A percentile compares a stretch with the other conserved stretches of the same genome.
Evolutionary conservation across 2,888 invertebrate genomes (phyloP).

Genomic region (Epicampocera succincta): DNA sequence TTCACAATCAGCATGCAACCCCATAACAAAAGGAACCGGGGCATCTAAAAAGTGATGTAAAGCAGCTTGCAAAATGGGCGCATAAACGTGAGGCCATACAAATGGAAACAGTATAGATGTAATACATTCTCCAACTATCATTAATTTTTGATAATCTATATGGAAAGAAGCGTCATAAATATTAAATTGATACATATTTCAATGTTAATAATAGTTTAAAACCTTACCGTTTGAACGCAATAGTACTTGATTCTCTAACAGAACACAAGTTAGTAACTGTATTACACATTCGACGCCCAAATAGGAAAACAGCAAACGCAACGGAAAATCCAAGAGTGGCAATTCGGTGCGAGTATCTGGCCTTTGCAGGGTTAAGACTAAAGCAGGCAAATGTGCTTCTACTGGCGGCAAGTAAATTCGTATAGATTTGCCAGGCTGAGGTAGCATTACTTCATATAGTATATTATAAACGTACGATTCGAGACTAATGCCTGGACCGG

Average conservation of each 20-base stretch:
- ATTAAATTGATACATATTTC: not conserved
- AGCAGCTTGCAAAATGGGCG: slow-evolving; percentile 97
- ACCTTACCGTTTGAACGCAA: slow-evolving; percentile 92
- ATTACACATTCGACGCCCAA: slow-evolving; percentile 96
- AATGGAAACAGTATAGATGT: slow-evolving; percentile 96
- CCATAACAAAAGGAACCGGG: slow-evolving; percentile 99
- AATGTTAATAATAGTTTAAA: not conserved
- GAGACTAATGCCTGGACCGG: slow-evolving; percentile 89
- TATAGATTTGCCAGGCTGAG: slow-evolving; percentile 93
- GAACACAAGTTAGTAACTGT: slow-evolving; percentile 95
- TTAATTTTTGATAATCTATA: slow-evolving; percentile 95
- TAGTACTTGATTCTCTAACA: slow-evolving; percentile 98
- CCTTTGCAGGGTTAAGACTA: slow-evolving; percentile 87
- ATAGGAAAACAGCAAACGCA: slow-evolving; percentile 93
- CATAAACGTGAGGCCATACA: slow-evolving; percentile 99
- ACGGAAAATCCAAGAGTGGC: slow-evolving; percentile 95
- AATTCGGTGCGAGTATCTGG: slow-evolving; percentile 91
- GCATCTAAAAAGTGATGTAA: slow-evolving; percentile 98
- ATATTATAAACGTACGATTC: slow-evolving; percentile 98
- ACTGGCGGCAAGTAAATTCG: slow-evolving; percentile 87
- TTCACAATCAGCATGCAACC: slow-evolving; percentile 86
- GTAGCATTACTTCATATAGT: slow-evolving; percentile 95
- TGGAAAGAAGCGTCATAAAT: slow-evolving; percentile 75
- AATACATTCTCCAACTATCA: slow-evolving; percentile 97
- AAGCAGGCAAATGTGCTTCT: slow-evolving; percentile 86